Conservation (phyloP, 2,797 vertebrate species). For the Lemur catta region DNA sequence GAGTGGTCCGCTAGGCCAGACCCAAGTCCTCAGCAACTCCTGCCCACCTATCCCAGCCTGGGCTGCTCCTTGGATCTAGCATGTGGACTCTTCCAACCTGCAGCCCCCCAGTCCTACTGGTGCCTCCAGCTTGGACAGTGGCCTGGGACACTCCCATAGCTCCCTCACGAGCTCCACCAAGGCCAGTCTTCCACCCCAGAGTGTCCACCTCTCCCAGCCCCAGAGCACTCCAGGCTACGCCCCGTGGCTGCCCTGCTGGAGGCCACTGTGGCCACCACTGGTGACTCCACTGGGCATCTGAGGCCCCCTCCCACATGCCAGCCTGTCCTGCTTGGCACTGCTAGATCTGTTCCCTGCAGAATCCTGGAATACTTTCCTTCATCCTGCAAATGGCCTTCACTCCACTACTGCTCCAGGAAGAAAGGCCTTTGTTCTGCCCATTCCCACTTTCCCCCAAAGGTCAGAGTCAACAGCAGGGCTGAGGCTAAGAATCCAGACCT, state of each 20-base stretch:
- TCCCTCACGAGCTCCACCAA: neutral
- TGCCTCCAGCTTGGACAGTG: neutral
- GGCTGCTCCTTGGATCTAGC: neutral
- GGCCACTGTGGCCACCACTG: neutral
- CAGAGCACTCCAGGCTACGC: neutral
- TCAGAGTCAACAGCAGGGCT: neutral
- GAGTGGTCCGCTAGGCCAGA: neutral
- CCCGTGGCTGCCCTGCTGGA: neutral
- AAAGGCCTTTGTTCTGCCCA: neutral
- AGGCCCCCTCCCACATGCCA: neutral
- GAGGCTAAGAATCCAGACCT: neutral
- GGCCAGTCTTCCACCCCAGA: neutral
- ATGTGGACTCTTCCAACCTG: neutral
- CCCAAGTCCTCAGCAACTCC: neutral
- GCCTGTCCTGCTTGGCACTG: neutral
- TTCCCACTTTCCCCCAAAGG: neutral
- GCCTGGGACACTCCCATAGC: accelerated
- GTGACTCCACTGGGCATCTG: neutral
- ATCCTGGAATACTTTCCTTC: neutral
- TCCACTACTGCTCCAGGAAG: neutral
- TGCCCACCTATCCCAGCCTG: neutral
- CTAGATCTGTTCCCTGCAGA: neutral
- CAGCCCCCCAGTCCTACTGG: neutral
- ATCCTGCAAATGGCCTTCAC: neutral
- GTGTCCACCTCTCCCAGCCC: neutral